phyloP scores from a whole-genome alignment of 2,797 vertebrate genomes.

The Cynodonichthys magdalenae region DNA sequence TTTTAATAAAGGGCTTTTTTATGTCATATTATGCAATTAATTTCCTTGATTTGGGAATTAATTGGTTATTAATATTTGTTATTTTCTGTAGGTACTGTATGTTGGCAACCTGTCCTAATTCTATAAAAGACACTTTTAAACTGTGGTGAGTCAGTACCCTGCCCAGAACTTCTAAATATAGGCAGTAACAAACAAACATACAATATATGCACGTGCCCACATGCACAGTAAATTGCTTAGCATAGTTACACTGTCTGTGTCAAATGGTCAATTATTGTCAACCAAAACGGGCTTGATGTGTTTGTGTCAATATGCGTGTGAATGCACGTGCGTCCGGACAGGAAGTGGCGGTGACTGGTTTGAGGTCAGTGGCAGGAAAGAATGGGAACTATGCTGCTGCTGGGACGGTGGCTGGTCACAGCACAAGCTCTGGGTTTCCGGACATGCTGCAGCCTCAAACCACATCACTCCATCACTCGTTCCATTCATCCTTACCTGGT shows the following conservation, averaged over 20 bases:
- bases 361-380: slow-evolving; percentile 83
- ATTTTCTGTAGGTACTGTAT: neutral
- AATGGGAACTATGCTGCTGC: slow-evolving; percentile 84
- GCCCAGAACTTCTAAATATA: slow-evolving; percentile 42
- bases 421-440: slow-evolving; percentile 76
- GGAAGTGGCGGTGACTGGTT: slow-evolving; percentile 80
- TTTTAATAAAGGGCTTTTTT: neutral
- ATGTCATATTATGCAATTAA: neutral
- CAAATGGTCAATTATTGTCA: slow-evolving; percentile 58
- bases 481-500: slow-evolving; percentile 40
- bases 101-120: slow-evolving; percentile 13
- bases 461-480: slow-evolving; percentile 70
- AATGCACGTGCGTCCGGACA: slow-evolving; percentile 65
- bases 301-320: slow-evolving; percentile 42
- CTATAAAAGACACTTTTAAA: slow-evolving; percentile 39
- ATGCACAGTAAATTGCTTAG: slow-evolving; percentile 27
- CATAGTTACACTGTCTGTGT: slow-evolving; percentile 59
- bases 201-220: slow-evolving; percentile 5
- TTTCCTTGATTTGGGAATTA: too few relatives aligned
- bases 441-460: slow-evolving; percentile 72
- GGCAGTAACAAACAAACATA: slow-evolving; percentile 36
- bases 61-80: neutral
- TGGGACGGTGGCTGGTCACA: slow-evolving; percentile 77
- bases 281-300: slow-evolving; percentile 47
- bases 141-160: slow-evolving; percentile 39